Conservation (phyloP, 2,797 vertebrate species). For the Neoniphon sammara region DNA sequence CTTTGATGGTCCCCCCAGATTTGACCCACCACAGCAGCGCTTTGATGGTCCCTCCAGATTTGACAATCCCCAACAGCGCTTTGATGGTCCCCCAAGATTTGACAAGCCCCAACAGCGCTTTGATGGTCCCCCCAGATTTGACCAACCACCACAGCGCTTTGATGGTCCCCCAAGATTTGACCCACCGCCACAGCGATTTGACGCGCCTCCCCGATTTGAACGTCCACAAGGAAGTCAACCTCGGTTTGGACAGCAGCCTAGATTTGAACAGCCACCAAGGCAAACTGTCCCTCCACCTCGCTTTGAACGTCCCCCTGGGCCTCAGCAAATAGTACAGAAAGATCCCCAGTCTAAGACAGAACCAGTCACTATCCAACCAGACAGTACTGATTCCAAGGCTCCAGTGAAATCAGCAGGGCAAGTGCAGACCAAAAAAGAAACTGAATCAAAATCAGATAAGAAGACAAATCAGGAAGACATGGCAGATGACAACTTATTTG, state of each 20-base stretch:
- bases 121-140: slow-evolving; percentile 81
- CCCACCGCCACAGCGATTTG: slow-evolving; percentile 62
- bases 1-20: slow-evolving; percentile 88
- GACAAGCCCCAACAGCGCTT: slow-evolving; percentile 81
- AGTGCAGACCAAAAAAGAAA: slow-evolving; percentile 53
- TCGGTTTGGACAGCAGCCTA: slow-evolving; percentile 46
- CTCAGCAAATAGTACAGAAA: slow-evolving; percentile 58
- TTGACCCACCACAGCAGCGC: slow-evolving; percentile 78
- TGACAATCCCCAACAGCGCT: slow-evolving; percentile 79
- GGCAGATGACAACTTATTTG: slow-evolving; percentile 78
- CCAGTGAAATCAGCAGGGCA: slow-evolving; percentile 30
- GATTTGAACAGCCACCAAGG: slow-evolving; percentile 70
- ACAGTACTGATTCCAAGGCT: slow-evolving; percentile 51
- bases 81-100: slow-evolving; percentile 82
- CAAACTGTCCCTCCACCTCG: slow-evolving; percentile 46
- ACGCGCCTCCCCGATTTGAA: slow-evolving; percentile 52
- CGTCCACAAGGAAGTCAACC: slow-evolving; percentile 45
- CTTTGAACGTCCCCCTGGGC: slow-evolving; percentile 72
- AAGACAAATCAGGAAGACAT: slow-evolving; percentile 61
- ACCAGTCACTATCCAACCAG: slow-evolving; percentile 31
- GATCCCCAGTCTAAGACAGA: slow-evolving; percentile 54
- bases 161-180: slow-evolving; percentile 84
- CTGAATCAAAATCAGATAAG: slow-evolving; percentile 21
- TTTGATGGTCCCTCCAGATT: slow-evolving; percentile 89
- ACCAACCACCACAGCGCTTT: slow-evolving; percentile 80